Evolutionary conservation across 2,888 invertebrate species (phyloP), one percentile per base, ranked within the genome.

Genomic region (Leptura quadrifasciata): DNA sequence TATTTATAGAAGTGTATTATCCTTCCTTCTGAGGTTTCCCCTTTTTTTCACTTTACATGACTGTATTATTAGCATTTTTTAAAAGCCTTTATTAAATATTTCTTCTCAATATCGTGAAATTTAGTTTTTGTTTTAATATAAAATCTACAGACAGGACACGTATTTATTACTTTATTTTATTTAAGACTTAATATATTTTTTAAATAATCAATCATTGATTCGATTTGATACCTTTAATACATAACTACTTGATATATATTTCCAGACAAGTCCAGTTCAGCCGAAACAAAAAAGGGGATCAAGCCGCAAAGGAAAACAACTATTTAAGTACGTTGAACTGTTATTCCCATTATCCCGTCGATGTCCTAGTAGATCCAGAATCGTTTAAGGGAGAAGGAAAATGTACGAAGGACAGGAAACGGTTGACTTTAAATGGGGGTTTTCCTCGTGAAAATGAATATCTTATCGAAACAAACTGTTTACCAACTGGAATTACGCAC

Each of bases 391-490:
- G 71, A 63, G 75, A 72, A n/a, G 74, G 70, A 72, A 77, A 76
- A 72, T 74, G 76, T 67, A 73, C 58, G 74, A 76, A 78, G 58
- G 75, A 71, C 74, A 71, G 69, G 72, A 80, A 76, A 81, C 72
- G 72, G 72, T 55, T 65, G 71, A 75, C 75, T 71, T 63, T 80
- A 74, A 78, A 76, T 71, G 73, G 64, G 65, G 78, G 78, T 74
- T 74, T 79, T 75, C 27, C 54, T 54, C 67, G 71, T 58, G 76
- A 78, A 76, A 73, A 79, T 68, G 76, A 75, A 77, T 72, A 68
- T 73, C 73, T 75, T 72, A 77, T 77, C 74, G 76, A 77, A 72
- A 76, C 74, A 72, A 76, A 76, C 70, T 75, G 75, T 76, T 77
- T 69, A 58, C 67, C 55, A 70, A 64, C 47, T 17, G 52, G 54